Evolutionary conservation across 2,888 invertebrate genomes (phyloP).

Genomic region (Chrysolina americana): DNA sequence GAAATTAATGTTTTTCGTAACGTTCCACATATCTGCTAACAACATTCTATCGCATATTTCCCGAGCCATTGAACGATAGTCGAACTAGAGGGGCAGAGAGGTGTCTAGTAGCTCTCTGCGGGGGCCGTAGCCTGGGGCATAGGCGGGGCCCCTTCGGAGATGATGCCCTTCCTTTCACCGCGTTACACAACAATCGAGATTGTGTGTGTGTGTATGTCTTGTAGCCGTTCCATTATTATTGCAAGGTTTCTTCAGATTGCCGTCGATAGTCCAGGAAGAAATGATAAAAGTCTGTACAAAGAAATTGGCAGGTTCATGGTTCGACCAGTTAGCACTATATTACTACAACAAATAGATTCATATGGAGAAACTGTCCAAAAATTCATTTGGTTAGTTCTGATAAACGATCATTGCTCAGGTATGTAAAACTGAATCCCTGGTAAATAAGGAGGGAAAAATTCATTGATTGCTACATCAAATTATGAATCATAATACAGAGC

Average conservation of each 20-base stretch:
- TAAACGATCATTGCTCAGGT: too few relatives aligned
- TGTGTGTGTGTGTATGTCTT: constrained; percentile 57
- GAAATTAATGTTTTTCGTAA: constrained; percentile 30
- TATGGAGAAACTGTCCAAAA: too few relatives aligned
- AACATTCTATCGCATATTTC: constrained; percentile 38
- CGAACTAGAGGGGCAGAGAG: constrained; percentile 49
- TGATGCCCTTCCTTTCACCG: constrained; percentile 70
- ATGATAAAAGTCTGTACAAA: background rate
- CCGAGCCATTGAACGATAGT: constrained; percentile 33
- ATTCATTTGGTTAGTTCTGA: too few relatives aligned
- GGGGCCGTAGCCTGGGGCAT: constrained; percentile 68
- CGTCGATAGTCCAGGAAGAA: constrained; percentile 44
- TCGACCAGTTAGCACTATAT: too few relatives aligned
- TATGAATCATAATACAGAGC: too few relatives aligned
- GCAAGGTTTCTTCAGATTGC: constrained; percentile 52
- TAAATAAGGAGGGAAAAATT: too few relatives aligned
- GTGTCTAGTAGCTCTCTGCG: constrained; percentile 62
- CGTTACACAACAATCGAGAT: constrained; percentile 67
- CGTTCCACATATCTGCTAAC: constrained; percentile 32
- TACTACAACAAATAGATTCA: too few relatives aligned
- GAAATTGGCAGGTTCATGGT: too few relatives aligned
- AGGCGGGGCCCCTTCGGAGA: constrained; percentile 68
- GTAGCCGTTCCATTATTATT: constrained; percentile 50
- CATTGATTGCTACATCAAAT: too few relatives aligned
- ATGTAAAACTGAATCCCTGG: too few relatives aligned